Conservation (phyloP, 2,113 vertebrate genomes). For the Pipra filicauda region DNA sequence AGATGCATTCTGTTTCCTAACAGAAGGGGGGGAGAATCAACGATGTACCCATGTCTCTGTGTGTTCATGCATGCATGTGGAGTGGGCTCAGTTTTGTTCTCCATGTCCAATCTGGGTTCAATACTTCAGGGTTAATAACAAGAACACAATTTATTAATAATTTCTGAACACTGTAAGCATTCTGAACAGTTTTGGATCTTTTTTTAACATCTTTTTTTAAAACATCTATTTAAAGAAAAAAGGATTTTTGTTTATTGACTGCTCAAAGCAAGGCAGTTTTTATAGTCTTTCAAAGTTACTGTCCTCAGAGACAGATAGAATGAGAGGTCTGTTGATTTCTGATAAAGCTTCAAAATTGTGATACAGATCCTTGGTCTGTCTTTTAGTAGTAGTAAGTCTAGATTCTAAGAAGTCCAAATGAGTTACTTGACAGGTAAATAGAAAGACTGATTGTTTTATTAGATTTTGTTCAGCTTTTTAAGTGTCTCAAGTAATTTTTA, state of each 20-base stretch:
- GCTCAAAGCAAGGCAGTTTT: neutral
- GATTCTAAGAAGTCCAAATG: neutral
- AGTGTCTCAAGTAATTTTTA: neutral
- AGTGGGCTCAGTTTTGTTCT: neutral
- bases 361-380: neutral
- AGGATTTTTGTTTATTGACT: neutral
- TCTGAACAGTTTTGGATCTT: neutral
- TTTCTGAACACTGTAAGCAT: neutral
- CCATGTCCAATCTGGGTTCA: rapidly evolving
- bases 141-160: neutral
- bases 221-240: neutral
- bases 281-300: neutral
- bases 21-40: rapidly evolving
- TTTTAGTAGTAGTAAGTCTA: neutral
- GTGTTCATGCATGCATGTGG: rapidly evolving
- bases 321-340: neutral
- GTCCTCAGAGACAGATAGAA: neutral
- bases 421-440: neutral
- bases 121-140: neutral
- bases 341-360: neutral
- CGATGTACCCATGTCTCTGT: rapidly evolving
- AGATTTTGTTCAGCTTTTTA: neutral
- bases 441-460: neutral
- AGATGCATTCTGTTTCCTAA: neutral
- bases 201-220: neutral